Evolutionary conservation across 2,113 vertebrate genomes (phyloP).

Genomic region (Struthidea cinerea): DNA sequence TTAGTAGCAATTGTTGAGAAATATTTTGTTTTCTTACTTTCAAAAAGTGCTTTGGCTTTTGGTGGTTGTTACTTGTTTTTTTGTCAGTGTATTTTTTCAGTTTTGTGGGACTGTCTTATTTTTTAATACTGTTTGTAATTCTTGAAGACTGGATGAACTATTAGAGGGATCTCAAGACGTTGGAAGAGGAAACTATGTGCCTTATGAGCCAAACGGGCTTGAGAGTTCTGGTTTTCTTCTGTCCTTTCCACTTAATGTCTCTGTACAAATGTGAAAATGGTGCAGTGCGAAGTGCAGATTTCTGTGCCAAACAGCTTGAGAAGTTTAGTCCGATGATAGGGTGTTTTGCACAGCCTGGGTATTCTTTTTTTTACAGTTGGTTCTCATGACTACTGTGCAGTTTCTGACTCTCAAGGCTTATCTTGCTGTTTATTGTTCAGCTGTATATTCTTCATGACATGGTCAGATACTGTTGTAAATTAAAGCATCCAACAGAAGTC

Average conservation of each 20-base stretch:
- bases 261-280: background rate
- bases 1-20: background rate
- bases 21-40: background rate
- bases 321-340: background rate
- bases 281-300: background rate
- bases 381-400: accelerated
- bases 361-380: background rate
- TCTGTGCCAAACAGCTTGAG: background rate
- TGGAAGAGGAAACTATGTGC: background rate
- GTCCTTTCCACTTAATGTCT: background rate
- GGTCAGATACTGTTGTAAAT: background rate
- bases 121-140: background rate
- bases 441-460: background rate
- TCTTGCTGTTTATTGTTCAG: background rate
- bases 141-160: background rate
- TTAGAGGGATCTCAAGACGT: background rate
- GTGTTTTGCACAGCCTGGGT: background rate
- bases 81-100: background rate
- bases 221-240: background rate
- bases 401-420: background rate
- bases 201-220: background rate
- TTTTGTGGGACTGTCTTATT: background rate
- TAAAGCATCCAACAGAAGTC: background rate
- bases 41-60: background rate
- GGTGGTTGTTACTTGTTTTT: background rate